Evolutionary conservation across 1,140 invertebrate genomes (phyloP), one percentile per base, ranked within the genome.

Genomic region (Trachelipus rathkii): DNA sequence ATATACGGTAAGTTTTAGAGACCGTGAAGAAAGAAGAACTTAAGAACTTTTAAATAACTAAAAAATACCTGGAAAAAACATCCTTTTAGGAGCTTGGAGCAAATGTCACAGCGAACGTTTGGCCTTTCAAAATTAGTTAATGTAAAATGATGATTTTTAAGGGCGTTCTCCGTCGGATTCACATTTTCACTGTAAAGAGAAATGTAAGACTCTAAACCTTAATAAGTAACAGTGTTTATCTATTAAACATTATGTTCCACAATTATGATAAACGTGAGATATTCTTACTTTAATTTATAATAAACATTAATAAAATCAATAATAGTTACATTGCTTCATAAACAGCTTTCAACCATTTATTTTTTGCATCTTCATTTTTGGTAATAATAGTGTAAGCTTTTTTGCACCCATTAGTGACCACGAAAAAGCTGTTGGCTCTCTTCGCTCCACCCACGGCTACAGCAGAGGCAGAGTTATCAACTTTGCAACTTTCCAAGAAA

Each of bases 291-390:
- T n/a, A 1, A 66, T n/a, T n/a, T n/a, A 66, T 2, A 66, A 66
- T 66, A 66, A 66, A 2, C 5, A 66, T 66, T n/a, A 66, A 66
- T 7, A 66, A 33, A 1, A 33, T 6, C 24, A 11, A 8, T 10
- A 71, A 19, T 19, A 78, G 91, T 91, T 85, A 95, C 93, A 97
- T 90, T 60, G 95, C 95, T 82, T 96, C 93, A 71, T 91, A 89
- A 33, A 98, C 90, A 8, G 95, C 93, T 83, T 95, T 94, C 19
- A 97, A 92, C 95, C 96, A 97, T 84, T 93, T 92, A 79, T 90
- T 87, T 78, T 95, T 93, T 77, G 91, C 89, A 53, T 96, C 94
- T 79, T 95, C 93, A 10, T 91, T 95, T 83, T 95, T 90, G 1
- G 95, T 92, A 84, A 92, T 95, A 82, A 98, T 89, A 9, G 95